Percentiles rank a stretch among this genome's conserved stretches.
Conservation (phyloP, 2,113 vertebrate species). For the Pelusios castaneus region DNA sequence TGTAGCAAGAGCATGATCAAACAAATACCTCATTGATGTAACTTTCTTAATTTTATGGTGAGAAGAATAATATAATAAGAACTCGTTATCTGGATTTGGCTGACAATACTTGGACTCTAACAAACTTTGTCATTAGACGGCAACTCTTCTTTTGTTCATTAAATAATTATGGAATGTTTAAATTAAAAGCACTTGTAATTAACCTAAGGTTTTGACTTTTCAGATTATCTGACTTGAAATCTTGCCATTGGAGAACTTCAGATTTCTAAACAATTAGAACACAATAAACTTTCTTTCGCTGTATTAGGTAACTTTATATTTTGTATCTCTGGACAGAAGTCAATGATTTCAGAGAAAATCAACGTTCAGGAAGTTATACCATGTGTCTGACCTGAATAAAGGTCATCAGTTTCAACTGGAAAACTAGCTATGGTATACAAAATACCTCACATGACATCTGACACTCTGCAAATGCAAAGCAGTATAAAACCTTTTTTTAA, state of each 20-base stretch:
- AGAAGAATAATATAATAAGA: background rate
- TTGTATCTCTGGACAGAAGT: constrained; percentile 24
- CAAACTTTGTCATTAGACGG: background rate
- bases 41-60: background rate
- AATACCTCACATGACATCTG: background rate
- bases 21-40: background rate
- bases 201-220: constrained; percentile 8
- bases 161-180: background rate
- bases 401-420: constrained; percentile 67
- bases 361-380: constrained; percentile 71
- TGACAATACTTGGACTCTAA: background rate
- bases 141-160: constrained; percentile 4
- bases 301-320: background rate
- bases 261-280: constrained; percentile 37
- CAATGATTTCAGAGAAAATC: constrained; percentile 48
- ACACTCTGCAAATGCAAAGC: background rate
- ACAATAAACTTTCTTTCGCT: background rate
- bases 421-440: constrained; percentile 7
- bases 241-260: constrained; percentile 24
- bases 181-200: constrained; percentile 29
- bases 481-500: background rate
- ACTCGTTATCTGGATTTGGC: constrained; percentile 2
- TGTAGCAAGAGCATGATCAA: background rate
- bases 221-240: constrained; percentile 30
- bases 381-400: constrained; percentile 61